Evolutionary conservation across 2,888 invertebrate species (phyloP).

Genomic region (Ochlodes sylvanus): DNA sequence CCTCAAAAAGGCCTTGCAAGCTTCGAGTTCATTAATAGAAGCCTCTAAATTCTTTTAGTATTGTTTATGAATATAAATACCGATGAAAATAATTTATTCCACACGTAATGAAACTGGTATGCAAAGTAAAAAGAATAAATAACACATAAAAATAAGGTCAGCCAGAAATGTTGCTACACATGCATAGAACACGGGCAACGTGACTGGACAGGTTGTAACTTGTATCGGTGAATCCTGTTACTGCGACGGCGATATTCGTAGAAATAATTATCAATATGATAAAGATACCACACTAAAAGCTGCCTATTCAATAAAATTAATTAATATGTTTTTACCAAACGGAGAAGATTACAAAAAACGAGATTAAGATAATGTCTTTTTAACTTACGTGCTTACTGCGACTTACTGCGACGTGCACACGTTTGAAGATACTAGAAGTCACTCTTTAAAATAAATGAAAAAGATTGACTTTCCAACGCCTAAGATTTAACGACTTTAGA

Average conservation of each 20-base stretch:
- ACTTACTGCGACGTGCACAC: constrained; percentile 46
- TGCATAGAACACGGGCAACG: constrained; percentile 32
- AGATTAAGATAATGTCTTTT: neutral
- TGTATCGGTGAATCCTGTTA: constrained; percentile 27
- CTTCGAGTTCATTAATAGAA: neutral
- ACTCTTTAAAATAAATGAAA: constrained; percentile 52
- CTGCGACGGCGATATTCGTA: neutral
- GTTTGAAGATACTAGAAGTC: constrained; percentile 41
- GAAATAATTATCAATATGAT: neutral
- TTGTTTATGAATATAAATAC: neutral
- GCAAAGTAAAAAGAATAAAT: neutral
- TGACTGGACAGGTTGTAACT: constrained; percentile 37
- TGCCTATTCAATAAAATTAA: neutral
- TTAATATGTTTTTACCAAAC: neutral
- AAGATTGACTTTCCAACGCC: constrained; percentile 45
- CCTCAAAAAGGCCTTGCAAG: neutral
- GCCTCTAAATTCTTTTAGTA: too few relatives aligned
- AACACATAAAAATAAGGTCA: neutral
- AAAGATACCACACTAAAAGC: neutral
- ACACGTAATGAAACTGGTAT: neutral
- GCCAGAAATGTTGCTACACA: constrained; percentile 23
- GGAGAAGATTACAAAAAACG: neutral
- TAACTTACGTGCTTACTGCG: too few relatives aligned
- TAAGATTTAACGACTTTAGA: constrained; percentile 20
- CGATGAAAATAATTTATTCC: neutral